Base-by-base conservation (phyloP, 2,113 vertebrate genomes). In the Oxyruncus cristatus region DNA sequence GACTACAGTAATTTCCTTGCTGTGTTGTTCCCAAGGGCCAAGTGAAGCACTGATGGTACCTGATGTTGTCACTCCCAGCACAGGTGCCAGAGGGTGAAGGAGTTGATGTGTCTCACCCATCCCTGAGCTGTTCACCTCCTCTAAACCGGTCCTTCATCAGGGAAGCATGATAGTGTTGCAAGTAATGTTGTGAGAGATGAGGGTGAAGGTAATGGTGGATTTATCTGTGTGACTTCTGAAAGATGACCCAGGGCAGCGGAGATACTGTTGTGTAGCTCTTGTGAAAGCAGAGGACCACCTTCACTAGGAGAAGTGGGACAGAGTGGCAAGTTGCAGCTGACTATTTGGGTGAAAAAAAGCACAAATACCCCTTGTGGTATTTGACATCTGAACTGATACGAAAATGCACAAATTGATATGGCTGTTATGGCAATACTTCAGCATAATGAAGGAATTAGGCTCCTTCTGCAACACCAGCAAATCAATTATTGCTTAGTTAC, bases 201-300 rank as follows among this genome's bases (percentile, higher is more conserved):
- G 20, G 7, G 50, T 0, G 0, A 35, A 77, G 70, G 46, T 39
- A 8, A 5, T 10, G n/a, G 9, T 85, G 35, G 32, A 26, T 80
- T 76, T 83, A 18, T 71, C 2, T 52, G 68, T 67, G 61, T 19
- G 39, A 46, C 42, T 78, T 63, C 4, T 52, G 17, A 50, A 77
- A 24, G 61, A 23, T 68, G 18, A 41, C 26, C 22, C 2, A 2
- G n/a, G 47, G 32, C 76, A 33, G 52, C 13, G 17, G 21, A 66
- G 15, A 24, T 66, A 27, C 41, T 58, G 30, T n/a, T 81, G 26
- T 16, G 33, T 20, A 42, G 47, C 37, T 68, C 35, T 33, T 39
- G 28, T 32, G 56, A n/a, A 62, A 93, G 61, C 28, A 77, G 37
- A 66, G 35, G 19, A 14, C 37, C 1, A 2, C 63, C 37, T 63